phyloP scores from a whole-genome alignment of 2,888 invertebrate species.

The Cryptocephalus moraei region DNA sequence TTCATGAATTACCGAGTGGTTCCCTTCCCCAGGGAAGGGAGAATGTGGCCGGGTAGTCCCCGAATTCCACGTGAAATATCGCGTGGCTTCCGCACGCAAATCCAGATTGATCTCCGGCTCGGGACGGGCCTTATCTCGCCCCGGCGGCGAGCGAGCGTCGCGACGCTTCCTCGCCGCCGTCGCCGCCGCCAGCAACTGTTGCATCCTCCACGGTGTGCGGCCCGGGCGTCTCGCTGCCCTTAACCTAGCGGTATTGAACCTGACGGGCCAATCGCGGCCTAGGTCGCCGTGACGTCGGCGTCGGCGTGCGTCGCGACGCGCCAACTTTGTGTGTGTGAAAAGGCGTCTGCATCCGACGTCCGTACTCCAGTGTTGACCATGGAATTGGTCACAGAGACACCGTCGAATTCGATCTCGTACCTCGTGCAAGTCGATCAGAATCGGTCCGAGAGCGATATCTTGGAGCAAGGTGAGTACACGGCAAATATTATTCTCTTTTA shows the following conservation, averaged over 20 bases:
- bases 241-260: slow-evolving; percentile 36
- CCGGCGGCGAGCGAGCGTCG: no score
- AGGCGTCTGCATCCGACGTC: slow-evolving; percentile 4
- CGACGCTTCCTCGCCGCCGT: no score
- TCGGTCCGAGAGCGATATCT: slow-evolving; percentile 12
- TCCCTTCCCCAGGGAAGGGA: no score
- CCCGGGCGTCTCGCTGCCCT: slow-evolving; percentile 22
- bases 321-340: slow-evolving; percentile 18
- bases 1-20: no score
- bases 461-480: slow-evolving; percentile 11
- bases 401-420: slow-evolving; percentile 10
- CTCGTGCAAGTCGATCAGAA: slow-evolving; percentile 9
- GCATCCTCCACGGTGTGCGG: neutral
- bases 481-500: no score
- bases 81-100: no score
- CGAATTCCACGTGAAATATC: no score
- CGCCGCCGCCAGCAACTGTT: no score
- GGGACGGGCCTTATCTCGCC: no score
- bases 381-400: slow-evolving; percentile 18
- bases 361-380: slow-evolving; percentile 12
- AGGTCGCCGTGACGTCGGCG: slow-evolving; percentile 50
- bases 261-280: slow-evolving; percentile 35
- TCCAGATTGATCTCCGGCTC: no score
- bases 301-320: slow-evolving; percentile 9
- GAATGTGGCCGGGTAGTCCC: no score